Evolutionary conservation across 1,140 invertebrate species (phyloP), one percentile per base, ranked within the genome.

Genomic region (Pseudobourletiella spinata): DNA sequence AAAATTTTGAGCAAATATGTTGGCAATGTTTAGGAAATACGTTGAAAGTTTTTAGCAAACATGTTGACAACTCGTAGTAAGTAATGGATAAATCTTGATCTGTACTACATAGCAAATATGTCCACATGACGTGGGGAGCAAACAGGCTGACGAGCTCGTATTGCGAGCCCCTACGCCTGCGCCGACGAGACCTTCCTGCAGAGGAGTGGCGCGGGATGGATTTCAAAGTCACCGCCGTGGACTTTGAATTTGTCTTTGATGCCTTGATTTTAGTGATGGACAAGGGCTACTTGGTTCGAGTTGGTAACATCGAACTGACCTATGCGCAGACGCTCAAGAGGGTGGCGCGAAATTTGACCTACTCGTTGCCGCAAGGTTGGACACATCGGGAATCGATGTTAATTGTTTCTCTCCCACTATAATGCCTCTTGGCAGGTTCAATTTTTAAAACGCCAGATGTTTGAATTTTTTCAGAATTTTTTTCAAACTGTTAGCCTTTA

Each of bases 181-280:
- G 22, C 20, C 6, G 44, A 6, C 14, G 18, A 48, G 22, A 22
- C 4, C 20, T 63, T 48, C 65, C 65, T 18, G 43, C 29, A 8
- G 28, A 18, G 3, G 16, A 32, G 15, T 25, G 24, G 14, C 11
- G 18, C 16, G 42, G 26, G 3, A 46, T 25, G 18, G 11, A 44
- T 22, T 6, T 4, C 1, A 11, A 14, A 48, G 20, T 63, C 24
- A 1, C 3, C 25, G 61, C 44, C 1, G 29, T 46, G 15, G 65
- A 67, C 54, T 57, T 67, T 35, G 65, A n/a, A 48, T 67, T 67
- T 29, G 57, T 54, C 11, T 63, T 61, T n/a, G 61, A 67, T 52
- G 39, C 61, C 0, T 56, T 67, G 15, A 43, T 67, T 6, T 11
- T 67, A 3, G 56, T 60, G 14, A 32, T 46, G 15, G 20, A 50